phyloP scores from a whole-genome alignment of 2,797 vertebrate genomes.

The Hozukius guyotensis region DNA sequence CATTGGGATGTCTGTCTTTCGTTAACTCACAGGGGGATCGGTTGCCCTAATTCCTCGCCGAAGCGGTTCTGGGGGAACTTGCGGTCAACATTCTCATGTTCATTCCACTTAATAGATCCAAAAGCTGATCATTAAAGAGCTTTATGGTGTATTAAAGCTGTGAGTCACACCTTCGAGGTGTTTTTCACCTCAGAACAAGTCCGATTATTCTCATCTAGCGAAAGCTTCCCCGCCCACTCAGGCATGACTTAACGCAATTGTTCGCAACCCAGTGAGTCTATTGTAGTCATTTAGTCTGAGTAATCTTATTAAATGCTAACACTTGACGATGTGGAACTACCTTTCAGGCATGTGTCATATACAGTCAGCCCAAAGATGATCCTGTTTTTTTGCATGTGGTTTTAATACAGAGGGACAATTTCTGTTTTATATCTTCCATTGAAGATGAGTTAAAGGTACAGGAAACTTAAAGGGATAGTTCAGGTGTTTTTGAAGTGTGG shows the following conservation, averaged over 20 bases:
- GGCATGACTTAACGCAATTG: not conserved
- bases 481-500: too few species aligned
- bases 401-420: not conserved
- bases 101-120: slow-evolving; percentile 1
- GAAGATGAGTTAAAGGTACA: not conserved
- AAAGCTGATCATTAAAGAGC: slow-evolving; percentile 13
- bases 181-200: not conserved
- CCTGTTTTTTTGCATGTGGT: not conserved
- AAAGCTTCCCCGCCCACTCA: not conserved
- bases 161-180: not conserved
- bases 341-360: slow-evolving; percentile 23
- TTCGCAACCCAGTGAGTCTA: slow-evolving; percentile 32
- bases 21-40: slow-evolving; percentile 44
- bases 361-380: not conserved
- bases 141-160: not conserved
- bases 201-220: not conserved
- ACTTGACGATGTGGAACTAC: not conserved
- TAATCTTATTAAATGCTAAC: not conserved
- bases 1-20: slow-evolving; percentile 8
- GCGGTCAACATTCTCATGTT: slow-evolving; percentile 8
- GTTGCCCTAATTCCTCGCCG: slow-evolving; percentile 57
- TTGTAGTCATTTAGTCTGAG: not conserved
- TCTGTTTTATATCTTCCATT: not conserved
- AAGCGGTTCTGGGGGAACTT: slow-evolving; percentile 20
- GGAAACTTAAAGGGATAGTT: not conserved